These are phyloP conservation scores for Brotogeris chrysoptera DNA, from an alignment of 2,797 vertebrate species.

Conservation along the genomic window DNA sequence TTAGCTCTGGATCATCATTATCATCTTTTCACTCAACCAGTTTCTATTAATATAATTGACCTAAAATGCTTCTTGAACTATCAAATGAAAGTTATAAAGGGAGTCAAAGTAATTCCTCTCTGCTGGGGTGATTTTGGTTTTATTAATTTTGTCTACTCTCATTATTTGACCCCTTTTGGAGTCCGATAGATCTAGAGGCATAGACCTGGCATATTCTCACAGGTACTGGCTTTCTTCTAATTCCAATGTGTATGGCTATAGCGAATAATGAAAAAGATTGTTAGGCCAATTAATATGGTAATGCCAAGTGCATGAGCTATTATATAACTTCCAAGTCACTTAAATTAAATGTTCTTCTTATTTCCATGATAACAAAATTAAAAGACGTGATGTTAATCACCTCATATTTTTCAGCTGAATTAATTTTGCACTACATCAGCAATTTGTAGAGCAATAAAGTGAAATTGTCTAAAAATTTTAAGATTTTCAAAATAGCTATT, in stretches of 20 bases:
- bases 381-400: slow-evolving; percentile 4
- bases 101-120: slow-evolving; percentile 21
- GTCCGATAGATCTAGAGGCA: neutral
- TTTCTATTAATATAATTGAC: slow-evolving; percentile 56
- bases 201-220: neutral
- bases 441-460: neutral
- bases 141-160: neutral
- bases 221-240: neutral
- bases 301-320: neutral
- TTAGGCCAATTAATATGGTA: slow-evolving; percentile 4
- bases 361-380: slow-evolving; percentile 2
- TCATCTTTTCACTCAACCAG: slow-evolving; percentile 36
- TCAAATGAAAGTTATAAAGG: slow-evolving; percentile 25
- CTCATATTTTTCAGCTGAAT: neutral
- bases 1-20: slow-evolving; percentile 51
- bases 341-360: slow-evolving; percentile 9
- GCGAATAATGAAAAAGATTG: neutral
- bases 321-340: neutral
- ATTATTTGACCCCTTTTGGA: neutral
- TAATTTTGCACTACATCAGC: neutral
- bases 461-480: neutral
- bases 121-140: neutral
- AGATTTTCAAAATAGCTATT: neutral
- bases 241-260: neutral
- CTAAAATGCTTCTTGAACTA: slow-evolving; percentile 37